phyloP scores from a whole-genome alignment of 2,888 invertebrate genomes.

The Cerceris ruficornis region DNA sequence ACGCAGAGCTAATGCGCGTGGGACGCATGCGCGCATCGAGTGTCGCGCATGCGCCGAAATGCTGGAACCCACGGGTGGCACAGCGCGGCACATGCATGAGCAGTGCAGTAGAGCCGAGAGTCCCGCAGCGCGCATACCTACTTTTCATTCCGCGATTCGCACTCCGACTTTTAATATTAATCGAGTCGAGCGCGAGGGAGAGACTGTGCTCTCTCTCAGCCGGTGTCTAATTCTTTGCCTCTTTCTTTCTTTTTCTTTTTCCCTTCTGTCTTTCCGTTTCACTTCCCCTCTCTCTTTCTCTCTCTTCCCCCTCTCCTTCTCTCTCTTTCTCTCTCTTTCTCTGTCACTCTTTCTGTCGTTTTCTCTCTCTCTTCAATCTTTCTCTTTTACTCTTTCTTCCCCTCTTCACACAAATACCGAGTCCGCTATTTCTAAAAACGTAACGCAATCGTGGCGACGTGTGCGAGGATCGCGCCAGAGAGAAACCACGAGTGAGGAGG shows the following conservation, averaged over 20 bases:
- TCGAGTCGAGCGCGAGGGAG: constrained; percentile 53
- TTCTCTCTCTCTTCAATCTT: constrained; percentile 15
- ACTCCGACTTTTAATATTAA: constrained; percentile 58
- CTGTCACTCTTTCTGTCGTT: constrained; percentile 18
- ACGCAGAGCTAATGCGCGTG: constrained; percentile 29
- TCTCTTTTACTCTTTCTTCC: not conserved
- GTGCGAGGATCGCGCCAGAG: constrained; percentile 54
- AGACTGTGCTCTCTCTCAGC: constrained; percentile 39
- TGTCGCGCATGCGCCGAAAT: constrained; percentile 58
- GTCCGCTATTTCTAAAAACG: constrained; percentile 60
- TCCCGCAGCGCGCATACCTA: constrained; percentile 74
- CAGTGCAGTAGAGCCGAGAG: constrained; percentile 76
- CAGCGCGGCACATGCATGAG: constrained; percentile 67
- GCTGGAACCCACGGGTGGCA: constrained; percentile 21
- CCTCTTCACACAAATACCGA: constrained; percentile 46
- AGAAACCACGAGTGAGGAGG: constrained; percentile 48
- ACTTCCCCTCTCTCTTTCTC: constrained; percentile 14
- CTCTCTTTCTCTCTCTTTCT: not conserved
- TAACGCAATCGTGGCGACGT: constrained; percentile 63
- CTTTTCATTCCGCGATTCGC: constrained; percentile 57
- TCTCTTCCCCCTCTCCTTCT: constrained; percentile 20
- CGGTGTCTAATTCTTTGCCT: constrained; percentile 8
- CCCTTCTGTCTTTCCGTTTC: constrained; percentile 21
- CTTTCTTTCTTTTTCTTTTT: constrained; percentile 21
- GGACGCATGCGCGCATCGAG: constrained; percentile 43